Conservation (phyloP, 2,888 invertebrate genomes). For the Morpho deidamia region DNA sequence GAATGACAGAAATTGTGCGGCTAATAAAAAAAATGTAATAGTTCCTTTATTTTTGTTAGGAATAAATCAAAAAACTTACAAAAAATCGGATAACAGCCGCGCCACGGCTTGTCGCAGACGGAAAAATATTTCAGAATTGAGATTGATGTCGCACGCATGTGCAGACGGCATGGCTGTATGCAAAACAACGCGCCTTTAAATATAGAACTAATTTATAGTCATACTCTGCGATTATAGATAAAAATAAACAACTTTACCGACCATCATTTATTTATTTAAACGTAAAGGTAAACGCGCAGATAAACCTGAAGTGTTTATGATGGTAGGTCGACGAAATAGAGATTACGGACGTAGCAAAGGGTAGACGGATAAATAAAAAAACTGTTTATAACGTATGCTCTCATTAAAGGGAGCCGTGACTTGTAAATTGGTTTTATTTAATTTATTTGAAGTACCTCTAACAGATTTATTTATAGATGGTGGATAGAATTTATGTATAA, state of each 20-base stretch:
- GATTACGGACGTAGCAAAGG: conserved; percentile 29
- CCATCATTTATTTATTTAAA: conserved; percentile 55
- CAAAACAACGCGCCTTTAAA: conserved; percentile 72
- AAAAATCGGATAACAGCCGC: conserved; percentile 8
- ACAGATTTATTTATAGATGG: conserved; percentile 6
- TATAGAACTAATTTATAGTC: conserved; percentile 77
- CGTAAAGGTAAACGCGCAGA: conserved; percentile 33
- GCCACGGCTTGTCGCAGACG: conserved; percentile 42
- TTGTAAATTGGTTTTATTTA: conserved; percentile 13
- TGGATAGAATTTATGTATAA: background rate
- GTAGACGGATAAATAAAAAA: conserved; percentile 22
- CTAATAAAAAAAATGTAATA: background rate
- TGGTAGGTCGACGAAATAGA: conserved; percentile 31
- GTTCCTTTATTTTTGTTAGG: background rate
- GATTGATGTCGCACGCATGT: conserved; percentile 77
- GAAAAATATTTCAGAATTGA: conserved; percentile 77
- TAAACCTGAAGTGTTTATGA: conserved; percentile 38
- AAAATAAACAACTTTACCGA: conserved; percentile 65
- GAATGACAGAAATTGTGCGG: too few relatives aligned
- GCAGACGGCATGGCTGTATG: conserved; percentile 73
- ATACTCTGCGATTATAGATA: conserved; percentile 74
- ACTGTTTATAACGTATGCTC: conserved; percentile 20
- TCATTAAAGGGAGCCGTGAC: conserved; percentile 19
- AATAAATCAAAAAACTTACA: background rate
- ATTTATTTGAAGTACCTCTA: conserved; percentile 4